phyloP scores from a whole-genome alignment of 2,113 vertebrate species.

The Choloepus hoffmanni region DNA sequence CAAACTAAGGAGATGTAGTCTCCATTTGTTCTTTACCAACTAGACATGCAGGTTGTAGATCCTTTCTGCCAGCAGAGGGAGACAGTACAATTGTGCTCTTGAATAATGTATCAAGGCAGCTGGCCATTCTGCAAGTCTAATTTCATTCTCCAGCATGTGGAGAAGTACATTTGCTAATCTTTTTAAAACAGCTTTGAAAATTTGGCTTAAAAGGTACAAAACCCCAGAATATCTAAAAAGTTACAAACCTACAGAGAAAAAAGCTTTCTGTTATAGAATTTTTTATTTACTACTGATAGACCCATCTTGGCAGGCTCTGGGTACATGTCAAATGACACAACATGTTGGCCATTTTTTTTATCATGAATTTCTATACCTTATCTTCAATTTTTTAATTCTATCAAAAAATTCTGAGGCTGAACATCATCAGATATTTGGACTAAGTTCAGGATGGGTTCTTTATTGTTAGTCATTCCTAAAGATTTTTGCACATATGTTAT shows the following conservation, averaged over 20 bases:
- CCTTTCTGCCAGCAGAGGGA: conserved; percentile 28
- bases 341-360: neutral
- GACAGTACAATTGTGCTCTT: neutral
- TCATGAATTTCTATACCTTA: neutral
- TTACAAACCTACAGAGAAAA: neutral
- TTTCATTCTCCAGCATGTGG: conserved; percentile 29
- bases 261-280: neutral
- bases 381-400: conserved; percentile 48
- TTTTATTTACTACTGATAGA: neutral
- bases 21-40: neutral
- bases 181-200: conserved; percentile 58
- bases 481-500: neutral
- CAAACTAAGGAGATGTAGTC: neutral
- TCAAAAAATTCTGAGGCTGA: conserved; percentile 58
- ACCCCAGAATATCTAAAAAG: neutral
- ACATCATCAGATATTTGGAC: conserved; percentile 39
- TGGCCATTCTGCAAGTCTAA: conserved; percentile 46
- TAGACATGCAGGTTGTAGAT: neutral
- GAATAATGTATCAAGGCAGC: conserved; percentile 15
- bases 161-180: conserved; percentile 38
- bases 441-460: conserved; percentile 30
- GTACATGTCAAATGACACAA: neutral
- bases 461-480: conserved; percentile 44
- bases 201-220: conserved; percentile 11
- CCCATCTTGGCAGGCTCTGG: neutral